Base-by-base conservation (phyloP, 2,113 vertebrate species). In the Paratilapia polleni region DNA sequence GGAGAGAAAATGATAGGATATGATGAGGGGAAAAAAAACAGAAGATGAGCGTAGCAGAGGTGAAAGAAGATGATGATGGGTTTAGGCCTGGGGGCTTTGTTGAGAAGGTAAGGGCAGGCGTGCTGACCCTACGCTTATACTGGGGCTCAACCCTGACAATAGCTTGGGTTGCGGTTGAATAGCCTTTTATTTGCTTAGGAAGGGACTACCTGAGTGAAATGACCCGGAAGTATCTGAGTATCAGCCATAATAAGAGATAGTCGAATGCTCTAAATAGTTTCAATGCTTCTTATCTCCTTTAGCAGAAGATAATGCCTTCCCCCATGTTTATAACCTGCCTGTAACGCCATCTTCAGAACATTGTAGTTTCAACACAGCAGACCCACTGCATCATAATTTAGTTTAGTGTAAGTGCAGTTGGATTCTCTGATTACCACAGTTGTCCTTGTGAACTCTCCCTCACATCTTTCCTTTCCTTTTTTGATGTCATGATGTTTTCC, bases 81-180 rank as follows among this genome's bases (percentile, higher is more conserved):
- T 77, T 77, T 38, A 84, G 79, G 89, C 75, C 56, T 73, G 49
- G 64, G 73, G 83, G 87, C 81, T 81, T 77, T 64, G 38, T 49
- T 70, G 84, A 80, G 15, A n/a, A 24, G 74, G 75, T 83, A 63
- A 3, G 77, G 58, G 28, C 31, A 9, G 38, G 20, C 6, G 12
- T 28, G 31, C 49, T 77, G 78, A 91, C 88, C 90, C 77, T 74
- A 66, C 20, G 66, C 57, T 34, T 64, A 31, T 66, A 83, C 85
- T 77, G 24, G 3, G 83, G 80, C 82, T 81, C 22, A 60, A 34
- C 36, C 22, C 49, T 61, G 58, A 80, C 82, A 68, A 20, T 26
- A 22, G 62, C 87, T 80, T 36, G 43, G 10, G 6, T 70, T 70
- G 66, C 1, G 0, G 24, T 70, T 24, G 28, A 52, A 70, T 52